Percentiles rank a stretch among this genome's conserved stretches.
phyloP scores from a whole-genome alignment of 2,888 invertebrate species.

The Limnephilus auricula region DNA sequence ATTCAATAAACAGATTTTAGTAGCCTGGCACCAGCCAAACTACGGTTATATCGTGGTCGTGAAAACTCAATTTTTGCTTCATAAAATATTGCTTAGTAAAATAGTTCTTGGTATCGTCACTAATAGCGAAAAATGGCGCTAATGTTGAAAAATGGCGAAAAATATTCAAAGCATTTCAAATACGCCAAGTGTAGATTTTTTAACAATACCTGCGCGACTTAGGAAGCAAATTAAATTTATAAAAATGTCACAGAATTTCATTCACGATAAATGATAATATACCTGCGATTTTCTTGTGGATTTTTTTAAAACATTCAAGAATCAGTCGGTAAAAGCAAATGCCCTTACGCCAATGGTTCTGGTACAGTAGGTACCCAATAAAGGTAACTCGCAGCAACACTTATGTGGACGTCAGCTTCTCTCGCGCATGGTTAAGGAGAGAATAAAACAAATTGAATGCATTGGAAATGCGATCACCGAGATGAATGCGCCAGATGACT shows the following conservation, averaged over 20 bases:
- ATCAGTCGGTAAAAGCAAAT: not conserved
- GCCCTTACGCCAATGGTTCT: not conserved
- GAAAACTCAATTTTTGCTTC: no score
- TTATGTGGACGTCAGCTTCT: not conserved
- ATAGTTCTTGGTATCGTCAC: no score
- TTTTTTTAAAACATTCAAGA: not conserved
- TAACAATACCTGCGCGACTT: no score
- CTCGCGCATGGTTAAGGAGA: not conserved
- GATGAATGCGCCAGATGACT: not conserved
- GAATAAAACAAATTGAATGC: not conserved
- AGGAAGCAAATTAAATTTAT: no score
- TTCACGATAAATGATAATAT: not conserved
- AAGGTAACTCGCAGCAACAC: not conserved
- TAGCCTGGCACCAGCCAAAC: no score
- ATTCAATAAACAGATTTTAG: not conserved
- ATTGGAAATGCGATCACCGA: not conserved
- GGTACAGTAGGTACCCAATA: not conserved
- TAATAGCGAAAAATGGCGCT: no score
- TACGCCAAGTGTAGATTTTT: no score
- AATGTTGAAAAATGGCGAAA: no score
- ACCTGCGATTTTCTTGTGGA: not conserved
- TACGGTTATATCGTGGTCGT: no score
- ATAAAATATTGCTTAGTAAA: no score
- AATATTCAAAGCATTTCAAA: no score
- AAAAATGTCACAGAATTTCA: not conserved